phyloP scores from a whole-genome alignment of 2,113 vertebrate genomes.

The Nothobranchius kuhntae region DNA sequence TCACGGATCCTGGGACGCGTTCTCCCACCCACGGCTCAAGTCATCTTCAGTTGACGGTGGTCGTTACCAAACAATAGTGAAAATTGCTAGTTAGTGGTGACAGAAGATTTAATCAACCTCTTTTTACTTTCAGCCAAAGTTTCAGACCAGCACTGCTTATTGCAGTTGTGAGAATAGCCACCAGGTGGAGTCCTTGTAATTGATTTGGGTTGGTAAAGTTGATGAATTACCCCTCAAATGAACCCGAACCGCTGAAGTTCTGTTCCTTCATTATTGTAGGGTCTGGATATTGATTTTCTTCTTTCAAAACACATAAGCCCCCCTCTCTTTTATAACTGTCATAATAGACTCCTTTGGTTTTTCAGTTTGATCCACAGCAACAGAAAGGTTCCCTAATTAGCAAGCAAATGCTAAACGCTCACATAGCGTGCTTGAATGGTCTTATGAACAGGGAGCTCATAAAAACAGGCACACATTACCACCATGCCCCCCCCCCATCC shows the following conservation, averaged over 20 bases:
- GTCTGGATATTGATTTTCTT: constrained; percentile 13
- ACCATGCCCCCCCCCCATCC: background rate
- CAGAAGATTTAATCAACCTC: background rate
- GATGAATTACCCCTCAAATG: constrained; percentile 4
- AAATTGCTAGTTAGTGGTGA: background rate
- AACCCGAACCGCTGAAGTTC: background rate
- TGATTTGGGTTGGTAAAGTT: background rate
- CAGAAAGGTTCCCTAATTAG: constrained; percentile 76
- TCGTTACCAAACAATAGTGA: background rate
- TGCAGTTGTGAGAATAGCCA: constrained; percentile 20
- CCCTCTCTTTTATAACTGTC: constrained; percentile 28
- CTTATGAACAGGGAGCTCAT: constrained; percentile 76
- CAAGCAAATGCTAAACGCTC: constrained; percentile 75
- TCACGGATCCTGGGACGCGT: constrained; percentile 10
- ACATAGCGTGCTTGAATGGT: constrained; percentile 72
- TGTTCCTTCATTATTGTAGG: constrained; percentile 29
- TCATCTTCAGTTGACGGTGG: background rate
- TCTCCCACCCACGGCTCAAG: background rate
- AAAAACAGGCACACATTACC: constrained; percentile 63
- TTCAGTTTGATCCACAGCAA: constrained; percentile 55
- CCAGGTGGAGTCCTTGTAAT: constrained; percentile 68
- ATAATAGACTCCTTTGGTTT: no score
- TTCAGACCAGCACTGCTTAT: background rate
- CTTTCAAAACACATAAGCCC: background rate
- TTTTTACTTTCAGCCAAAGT: background rate